phyloP scores from a whole-genome alignment of 2,113 vertebrate genomes.

The Paramormyrops kingsleyae region DNA sequence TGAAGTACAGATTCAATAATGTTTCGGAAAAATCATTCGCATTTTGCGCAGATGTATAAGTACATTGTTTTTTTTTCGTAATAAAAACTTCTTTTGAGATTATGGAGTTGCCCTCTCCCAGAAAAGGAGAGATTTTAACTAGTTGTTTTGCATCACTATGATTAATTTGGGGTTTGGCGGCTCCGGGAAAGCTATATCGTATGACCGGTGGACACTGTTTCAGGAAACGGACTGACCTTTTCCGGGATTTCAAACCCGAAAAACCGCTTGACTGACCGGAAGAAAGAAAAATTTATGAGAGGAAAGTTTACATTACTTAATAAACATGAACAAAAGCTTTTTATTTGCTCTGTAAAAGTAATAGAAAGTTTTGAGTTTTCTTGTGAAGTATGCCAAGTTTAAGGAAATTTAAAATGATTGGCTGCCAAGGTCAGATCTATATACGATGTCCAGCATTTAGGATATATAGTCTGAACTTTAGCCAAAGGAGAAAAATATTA shows the following conservation, averaged over 20 bases:
- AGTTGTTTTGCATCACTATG: neutral
- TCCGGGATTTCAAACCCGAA: neutral
- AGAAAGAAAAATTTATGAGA: neutral
- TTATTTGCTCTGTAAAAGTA: neutral
- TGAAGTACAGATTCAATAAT: neutral
- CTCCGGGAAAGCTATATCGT: neutral
- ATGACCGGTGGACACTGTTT: neutral
- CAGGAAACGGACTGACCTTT: neutral
- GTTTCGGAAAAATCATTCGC: neutral
- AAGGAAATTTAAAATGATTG: neutral
- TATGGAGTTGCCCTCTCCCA: neutral
- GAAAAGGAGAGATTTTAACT: neutral
- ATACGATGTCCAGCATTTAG: neutral
- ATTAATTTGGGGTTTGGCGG: neutral
- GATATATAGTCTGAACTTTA: neutral
- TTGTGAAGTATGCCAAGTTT: neutral
- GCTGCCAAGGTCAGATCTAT: neutral
- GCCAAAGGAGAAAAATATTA: neutral
- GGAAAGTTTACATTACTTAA: neutral
- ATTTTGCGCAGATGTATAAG: neutral
- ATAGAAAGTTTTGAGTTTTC: neutral
- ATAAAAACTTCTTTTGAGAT: neutral
- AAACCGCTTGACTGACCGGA: neutral
- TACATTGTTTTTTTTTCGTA: neutral
- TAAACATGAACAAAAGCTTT: neutral